Base-by-base conservation (phyloP, 1,140 invertebrate species). In the Venturia canescens region DNA sequence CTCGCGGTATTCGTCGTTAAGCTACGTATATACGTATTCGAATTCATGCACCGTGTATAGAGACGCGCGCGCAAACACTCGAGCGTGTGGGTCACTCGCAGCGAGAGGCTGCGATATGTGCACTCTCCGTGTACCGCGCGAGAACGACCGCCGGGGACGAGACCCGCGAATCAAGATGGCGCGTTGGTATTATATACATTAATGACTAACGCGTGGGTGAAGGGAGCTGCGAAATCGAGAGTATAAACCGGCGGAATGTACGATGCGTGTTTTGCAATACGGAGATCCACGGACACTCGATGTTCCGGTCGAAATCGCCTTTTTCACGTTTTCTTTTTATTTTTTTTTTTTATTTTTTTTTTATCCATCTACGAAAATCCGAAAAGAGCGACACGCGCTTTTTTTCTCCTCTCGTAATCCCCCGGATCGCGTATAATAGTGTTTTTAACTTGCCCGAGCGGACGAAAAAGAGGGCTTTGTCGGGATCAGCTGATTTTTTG, bases 171-270 rank as follows among this genome's bases (percentile, higher is more conserved):
- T 63, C 60, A 63, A 63, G 60, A 63, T 63, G 60, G 60, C 60
- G 60, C 60, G n/a, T 44, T 63, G 60, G 60, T 63, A 63, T 63
- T 26, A 63, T 26, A 63, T 23, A 63, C n/a, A 63, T 63, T 63
- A 63, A 63, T 63, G 60, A 63, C 60, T 23, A 3, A 13, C 60
- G 60, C 60, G 60, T 63, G 60, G 60, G 60, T 23, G 60, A 27
- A 63, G 60, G 11, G 60, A 63, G 60, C 60, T 63, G 60, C 27
- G 60, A 63, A 63, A 63, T 63, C 60, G 60, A 63, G 60, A 63
- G 60, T 63, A 63, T 63, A 63, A 53, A 16, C 3, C 60, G 60
- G 23, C 60, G 27, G 60, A 63, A 63, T 63, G 60, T 63, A 63
- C 60, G 60, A 63, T 63, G 27, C 60, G 21, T 27, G 60, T 63